phyloP scores from a whole-genome alignment of 2,797 vertebrate species.

The Intellagama lesueurii region DNA sequence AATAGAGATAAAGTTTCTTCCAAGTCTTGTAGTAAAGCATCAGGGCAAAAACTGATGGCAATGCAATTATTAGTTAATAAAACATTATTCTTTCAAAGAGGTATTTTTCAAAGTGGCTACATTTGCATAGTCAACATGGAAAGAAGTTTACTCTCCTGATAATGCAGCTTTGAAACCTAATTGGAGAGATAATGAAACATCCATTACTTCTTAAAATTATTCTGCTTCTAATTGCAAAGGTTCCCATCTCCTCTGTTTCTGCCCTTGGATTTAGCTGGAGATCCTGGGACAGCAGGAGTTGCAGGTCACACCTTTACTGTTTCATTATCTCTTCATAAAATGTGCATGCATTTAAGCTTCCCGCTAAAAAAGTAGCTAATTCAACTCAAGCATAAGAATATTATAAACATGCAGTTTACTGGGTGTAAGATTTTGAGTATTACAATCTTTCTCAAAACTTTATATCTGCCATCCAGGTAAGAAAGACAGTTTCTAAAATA shows the following conservation, averaged over 20 bases:
- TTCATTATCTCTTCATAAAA: neutral
- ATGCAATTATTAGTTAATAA: no score
- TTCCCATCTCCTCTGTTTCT: no score
- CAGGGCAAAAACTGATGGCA: no score
- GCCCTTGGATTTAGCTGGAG: neutral
- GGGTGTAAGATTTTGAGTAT: neutral
- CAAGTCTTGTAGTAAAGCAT: neutral
- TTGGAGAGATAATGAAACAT: no score
- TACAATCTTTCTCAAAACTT: neutral
- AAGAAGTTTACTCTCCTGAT: no score
- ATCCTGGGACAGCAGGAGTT: neutral
- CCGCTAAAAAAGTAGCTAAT: neutral
- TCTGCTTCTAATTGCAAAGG: no score
- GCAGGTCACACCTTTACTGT: neutral
- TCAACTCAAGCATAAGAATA: neutral
- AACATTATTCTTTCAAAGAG: no score
- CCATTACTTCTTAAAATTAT: no score
- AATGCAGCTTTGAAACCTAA: no score
- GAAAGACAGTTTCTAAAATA: neutral
- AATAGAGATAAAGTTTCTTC: neutral
- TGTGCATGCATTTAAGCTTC: neutral
- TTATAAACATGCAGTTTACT: neutral
- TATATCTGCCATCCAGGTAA: neutral
- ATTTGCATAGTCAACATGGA: no score
- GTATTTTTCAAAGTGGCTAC: no score